These are phyloP conservation scores for Patella vulgata DNA, from an alignment of 1,140 invertebrate genomes.

Conservation along the genomic window DNA sequence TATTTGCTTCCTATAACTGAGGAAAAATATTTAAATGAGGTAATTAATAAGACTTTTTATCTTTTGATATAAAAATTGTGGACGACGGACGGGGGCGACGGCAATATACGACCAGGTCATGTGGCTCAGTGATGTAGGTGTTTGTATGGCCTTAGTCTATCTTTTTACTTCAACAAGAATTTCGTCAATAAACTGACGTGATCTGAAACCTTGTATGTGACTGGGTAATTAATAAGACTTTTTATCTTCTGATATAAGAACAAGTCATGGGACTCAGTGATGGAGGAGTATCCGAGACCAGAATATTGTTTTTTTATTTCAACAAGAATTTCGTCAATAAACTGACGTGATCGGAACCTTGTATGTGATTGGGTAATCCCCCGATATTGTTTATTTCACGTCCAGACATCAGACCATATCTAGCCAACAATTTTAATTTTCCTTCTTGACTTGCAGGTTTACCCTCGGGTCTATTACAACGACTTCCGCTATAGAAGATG, in stretches of 20 bases:
- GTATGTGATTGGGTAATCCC: conserved; percentile 76
- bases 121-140: conserved; percentile 1
- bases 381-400: conserved; percentile 72
- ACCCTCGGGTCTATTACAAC: background rate
- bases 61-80: too few species aligned
- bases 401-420: conserved; percentile 74
- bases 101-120: too few species aligned
- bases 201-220: conserved; percentile 60
- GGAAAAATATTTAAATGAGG: too few species aligned
- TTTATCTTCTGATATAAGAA: too few species aligned
- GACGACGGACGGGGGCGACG: too few species aligned
- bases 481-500: conserved; percentile 57
- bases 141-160: background rate
- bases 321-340: conserved; percentile 48
- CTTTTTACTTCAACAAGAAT: conserved; percentile 40
- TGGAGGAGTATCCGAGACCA: conserved; percentile 1
- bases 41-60: too few species aligned
- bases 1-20: too few species aligned
- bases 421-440: conserved; percentile 71
- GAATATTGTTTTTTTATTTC: conserved; percentile 12
- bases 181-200: conserved; percentile 49
- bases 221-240: too few species aligned
- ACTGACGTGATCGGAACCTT: conserved; percentile 52
- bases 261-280: too few species aligned
- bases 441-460: conserved; percentile 39